phyloP scores from a whole-genome alignment of 2,888 invertebrate genomes.

The Eupithecia abbreviata region DNA sequence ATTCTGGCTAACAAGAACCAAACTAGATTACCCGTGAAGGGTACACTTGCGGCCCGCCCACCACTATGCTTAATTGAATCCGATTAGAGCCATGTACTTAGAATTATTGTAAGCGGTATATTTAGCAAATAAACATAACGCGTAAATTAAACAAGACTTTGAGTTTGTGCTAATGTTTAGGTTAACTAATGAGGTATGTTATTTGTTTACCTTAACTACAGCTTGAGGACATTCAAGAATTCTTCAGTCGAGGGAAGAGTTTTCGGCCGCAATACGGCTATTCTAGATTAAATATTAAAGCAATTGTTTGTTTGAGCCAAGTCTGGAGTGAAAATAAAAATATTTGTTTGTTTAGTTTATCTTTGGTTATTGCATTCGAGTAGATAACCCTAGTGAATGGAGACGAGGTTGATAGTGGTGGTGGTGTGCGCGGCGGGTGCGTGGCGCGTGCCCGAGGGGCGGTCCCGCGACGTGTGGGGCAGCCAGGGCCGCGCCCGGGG shows the following conservation, averaged over 20 bases:
- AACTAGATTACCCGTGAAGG: slow-evolving; percentile 42
- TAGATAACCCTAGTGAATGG: slow-evolving; percentile 18
- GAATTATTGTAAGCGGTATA: slow-evolving; percentile 50
- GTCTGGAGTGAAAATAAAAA: background rate
- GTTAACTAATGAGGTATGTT: slow-evolving; percentile 20
- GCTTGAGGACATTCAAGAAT: slow-evolving; percentile 10
- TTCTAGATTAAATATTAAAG: background rate
- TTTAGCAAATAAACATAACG: slow-evolving; percentile 40
- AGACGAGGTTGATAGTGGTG: slow-evolving; percentile 17
- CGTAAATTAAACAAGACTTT: slow-evolving; percentile 29
- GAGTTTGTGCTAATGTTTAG: slow-evolving; percentile 35
- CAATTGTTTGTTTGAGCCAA: background rate
- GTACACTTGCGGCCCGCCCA: slow-evolving; percentile 29
- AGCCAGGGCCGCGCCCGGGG: slow-evolving; percentile 70
- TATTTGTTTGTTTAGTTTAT: slow-evolving; percentile 1
- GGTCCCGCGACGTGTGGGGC: slow-evolving; percentile 63
- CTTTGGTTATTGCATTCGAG: background rate
- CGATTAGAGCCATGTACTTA: slow-evolving; percentile 52
- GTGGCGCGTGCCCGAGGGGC: slow-evolving; percentile 44
- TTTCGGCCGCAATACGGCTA: background rate
- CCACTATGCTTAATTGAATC: slow-evolving; percentile 41
- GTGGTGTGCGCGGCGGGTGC: slow-evolving; percentile 23
- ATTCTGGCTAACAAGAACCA: slow-evolving; percentile 40
- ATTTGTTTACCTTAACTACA: slow-evolving; percentile 29
- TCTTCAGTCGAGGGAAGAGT: background rate